Percentiles rank a stretch among this genome's conserved stretches.
Evolutionary conservation across 2,797 vertebrate species (phyloP).

Genomic region (Bufotes viridis): DNA sequence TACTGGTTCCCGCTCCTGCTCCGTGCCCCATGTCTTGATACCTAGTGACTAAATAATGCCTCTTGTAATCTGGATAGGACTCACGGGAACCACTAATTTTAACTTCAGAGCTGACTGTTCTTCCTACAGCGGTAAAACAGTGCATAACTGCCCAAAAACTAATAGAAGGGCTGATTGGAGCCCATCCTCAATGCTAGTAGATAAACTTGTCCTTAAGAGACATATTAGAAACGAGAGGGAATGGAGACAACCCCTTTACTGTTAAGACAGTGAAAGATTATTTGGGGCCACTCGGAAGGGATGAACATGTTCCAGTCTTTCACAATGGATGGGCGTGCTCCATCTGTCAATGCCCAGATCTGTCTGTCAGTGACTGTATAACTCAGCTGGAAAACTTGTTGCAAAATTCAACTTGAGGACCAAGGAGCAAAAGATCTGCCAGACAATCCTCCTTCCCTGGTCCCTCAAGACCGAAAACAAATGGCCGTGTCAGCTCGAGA

Average conservation of each 20-base stretch:
- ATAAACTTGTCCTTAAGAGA: neutral
- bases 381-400: constrained; percentile 16
- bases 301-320: constrained; percentile 25
- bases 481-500: constrained; percentile 23
- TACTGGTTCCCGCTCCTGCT: too few species aligned
- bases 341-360: constrained; percentile 10
- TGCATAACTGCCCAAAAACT: neutral
- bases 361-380: constrained; percentile 11
- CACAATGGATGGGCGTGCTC: neutral
- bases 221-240: neutral
- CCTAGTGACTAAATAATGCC: neutral
- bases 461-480: constrained; percentile 16
- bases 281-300: neutral
- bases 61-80: neutral
- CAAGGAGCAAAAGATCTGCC: constrained; percentile 11
- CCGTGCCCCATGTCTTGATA: neutral
- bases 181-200: neutral
- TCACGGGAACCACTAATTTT: neutral
- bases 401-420: neutral
- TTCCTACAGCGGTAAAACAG: too few species aligned
- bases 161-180: neutral
- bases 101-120: neutral
- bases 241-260: neutral
- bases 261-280: neutral
- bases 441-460: neutral